phyloP scores from a whole-genome alignment of 2,797 vertebrate genomes.

The Ctenopoma kingsleyae region DNA sequence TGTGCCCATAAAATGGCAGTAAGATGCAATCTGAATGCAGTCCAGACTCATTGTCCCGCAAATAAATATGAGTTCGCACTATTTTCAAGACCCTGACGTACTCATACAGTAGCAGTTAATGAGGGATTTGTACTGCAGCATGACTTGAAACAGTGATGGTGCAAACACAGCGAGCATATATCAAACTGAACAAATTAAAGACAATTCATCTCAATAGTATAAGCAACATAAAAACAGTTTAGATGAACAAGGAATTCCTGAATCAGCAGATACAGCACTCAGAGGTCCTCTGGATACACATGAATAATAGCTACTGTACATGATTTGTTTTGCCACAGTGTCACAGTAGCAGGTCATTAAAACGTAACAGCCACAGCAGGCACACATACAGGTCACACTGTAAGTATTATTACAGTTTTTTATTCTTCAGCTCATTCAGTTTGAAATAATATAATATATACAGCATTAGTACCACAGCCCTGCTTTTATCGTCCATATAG shows the following conservation, averaged over 20 bases:
- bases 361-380: too few relatives aligned
- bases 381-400: too few relatives aligned
- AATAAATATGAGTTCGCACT: slow-evolving; percentile 4
- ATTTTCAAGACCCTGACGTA: not conserved
- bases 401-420: too few relatives aligned
- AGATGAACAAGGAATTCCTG: not conserved
- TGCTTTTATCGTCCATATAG: too few relatives aligned
- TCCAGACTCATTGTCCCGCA: slow-evolving; percentile 2
- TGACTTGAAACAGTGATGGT: not conserved
- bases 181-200: not conserved
- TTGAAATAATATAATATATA: too few relatives aligned
- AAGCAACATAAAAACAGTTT: not conserved
- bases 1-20: slow-evolving; percentile 6
- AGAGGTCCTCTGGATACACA: not conserved
- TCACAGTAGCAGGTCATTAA: too few relatives aligned
- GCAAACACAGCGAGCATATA: not conserved
- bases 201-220: not conserved
- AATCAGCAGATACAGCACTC: not conserved
- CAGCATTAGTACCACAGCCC: too few relatives aligned
- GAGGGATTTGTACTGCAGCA: not conserved
- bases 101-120: not conserved
- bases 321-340: too few relatives aligned
- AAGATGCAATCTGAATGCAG: slow-evolving; percentile 2
- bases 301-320: too few relatives aligned
- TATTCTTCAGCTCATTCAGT: too few relatives aligned